phyloP scores from a whole-genome alignment of 2,797 vertebrate species.

The Coregonus ussuriensis region DNA sequence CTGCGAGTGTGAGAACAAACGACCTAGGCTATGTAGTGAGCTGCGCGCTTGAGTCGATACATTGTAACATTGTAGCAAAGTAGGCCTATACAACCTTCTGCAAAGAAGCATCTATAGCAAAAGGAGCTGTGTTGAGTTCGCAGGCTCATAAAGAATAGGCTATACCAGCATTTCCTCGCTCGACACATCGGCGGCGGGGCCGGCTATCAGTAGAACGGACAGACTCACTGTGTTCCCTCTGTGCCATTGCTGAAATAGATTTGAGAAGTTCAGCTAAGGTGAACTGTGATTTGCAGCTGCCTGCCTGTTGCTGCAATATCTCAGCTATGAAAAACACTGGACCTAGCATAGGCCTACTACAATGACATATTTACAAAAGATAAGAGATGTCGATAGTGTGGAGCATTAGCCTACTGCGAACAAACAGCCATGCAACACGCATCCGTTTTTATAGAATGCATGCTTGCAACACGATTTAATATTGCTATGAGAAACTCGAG shows the following conservation, averaged over 20 bases:
- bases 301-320: slow-evolving; percentile 32
- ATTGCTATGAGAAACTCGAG: background rate
- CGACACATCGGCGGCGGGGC: slow-evolving; percentile 9
- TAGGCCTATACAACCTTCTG: background rate
- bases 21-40: background rate
- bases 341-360: background rate
- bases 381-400: background rate
- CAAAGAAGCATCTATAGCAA: background rate
- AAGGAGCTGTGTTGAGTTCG: background rate
- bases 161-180: slow-evolving; percentile 15
- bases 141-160: background rate
- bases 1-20: background rate
- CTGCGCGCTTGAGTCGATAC: background rate
- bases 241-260: slow-evolving; percentile 43
- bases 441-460: background rate
- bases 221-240: slow-evolving; percentile 15
- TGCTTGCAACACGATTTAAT: background rate
- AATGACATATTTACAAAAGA: background rate
- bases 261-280: slow-evolving; percentile 78
- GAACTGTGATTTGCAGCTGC: slow-evolving; percentile 66
- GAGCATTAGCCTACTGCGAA: background rate
- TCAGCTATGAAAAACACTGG: slow-evolving; percentile 4
- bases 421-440: background rate
- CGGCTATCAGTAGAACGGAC: slow-evolving; percentile 19
- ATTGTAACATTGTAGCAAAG: background rate